Evolutionary conservation across 2,113 vertebrate species (phyloP).

Genomic region (Porphyrio hochstetteri): DNA sequence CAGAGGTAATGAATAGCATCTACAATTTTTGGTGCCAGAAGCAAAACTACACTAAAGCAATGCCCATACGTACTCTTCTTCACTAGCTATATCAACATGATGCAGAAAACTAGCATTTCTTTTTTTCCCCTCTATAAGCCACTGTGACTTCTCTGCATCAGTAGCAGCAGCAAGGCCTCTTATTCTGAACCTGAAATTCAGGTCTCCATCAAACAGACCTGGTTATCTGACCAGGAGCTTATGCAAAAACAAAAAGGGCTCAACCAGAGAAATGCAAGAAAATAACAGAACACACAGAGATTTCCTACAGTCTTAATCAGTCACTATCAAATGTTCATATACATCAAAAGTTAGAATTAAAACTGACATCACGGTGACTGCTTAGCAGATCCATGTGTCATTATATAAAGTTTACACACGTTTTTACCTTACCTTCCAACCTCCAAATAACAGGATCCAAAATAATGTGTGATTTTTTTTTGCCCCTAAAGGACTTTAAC

Average conservation of each 20-base stretch:
- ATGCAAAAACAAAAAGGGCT: neutral
- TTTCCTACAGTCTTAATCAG: neutral
- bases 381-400: neutral
- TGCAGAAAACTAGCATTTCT: neutral
- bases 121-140: neutral
- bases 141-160: neutral
- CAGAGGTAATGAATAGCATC: neutral
- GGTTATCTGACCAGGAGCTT: neutral
- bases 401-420: neutral
- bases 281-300: neutral
- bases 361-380: neutral
- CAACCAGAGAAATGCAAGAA: neutral
- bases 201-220: neutral
- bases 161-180: neutral
- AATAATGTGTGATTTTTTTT: neutral
- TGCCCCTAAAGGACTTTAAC: neutral
- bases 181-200: neutral
- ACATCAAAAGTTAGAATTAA: neutral
- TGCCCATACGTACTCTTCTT: neutral
- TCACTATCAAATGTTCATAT: neutral
- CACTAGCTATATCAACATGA: neutral
- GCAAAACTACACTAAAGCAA: neutral
- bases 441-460: neutral
- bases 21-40: neutral
- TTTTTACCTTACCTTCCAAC: neutral